Evolutionary conservation across 2,888 invertebrate species (phyloP).

Genomic region (Agonum fuliginosum): DNA sequence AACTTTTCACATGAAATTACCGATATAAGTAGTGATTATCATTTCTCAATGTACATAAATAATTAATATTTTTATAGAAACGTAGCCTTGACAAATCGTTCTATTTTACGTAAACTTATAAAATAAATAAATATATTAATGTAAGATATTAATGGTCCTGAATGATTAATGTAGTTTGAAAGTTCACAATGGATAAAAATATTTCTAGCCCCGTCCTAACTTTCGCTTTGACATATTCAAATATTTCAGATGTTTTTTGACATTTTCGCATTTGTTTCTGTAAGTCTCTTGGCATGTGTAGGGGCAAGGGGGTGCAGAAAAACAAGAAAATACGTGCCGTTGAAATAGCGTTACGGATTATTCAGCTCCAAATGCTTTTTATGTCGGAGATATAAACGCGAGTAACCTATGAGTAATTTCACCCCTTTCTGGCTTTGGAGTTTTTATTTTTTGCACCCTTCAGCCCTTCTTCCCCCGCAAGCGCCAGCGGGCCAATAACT

Average conservation of each 20-base stretch:
- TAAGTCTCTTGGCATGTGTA: conserved; percentile 7
- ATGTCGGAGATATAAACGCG: conserved; percentile 47
- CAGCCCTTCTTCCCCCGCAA: not conserved
- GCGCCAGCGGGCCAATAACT: conserved; percentile 40
- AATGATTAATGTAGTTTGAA: not conserved
- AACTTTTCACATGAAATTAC: not conserved
- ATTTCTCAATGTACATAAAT: too few species aligned
- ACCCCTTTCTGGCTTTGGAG: conserved; percentile 63
- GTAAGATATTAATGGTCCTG: not conserved
- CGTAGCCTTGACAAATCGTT: too few species aligned
- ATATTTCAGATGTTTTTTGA: conserved; percentile 1
- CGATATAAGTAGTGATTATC: too few species aligned
- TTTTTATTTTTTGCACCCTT: conserved; percentile 63
- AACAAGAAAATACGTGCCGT: conserved; percentile 43
- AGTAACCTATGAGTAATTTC: conserved; percentile 65
- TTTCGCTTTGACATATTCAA: conserved; percentile 4
- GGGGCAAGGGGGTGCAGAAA: conserved; percentile 1
- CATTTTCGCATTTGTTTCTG: conserved; percentile 19
- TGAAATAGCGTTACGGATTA: conserved; percentile 46
- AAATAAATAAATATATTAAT: too few species aligned
- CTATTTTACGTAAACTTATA: too few species aligned
- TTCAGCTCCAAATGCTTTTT: conserved; percentile 47
- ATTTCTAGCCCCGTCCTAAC: not conserved
- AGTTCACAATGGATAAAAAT: not conserved
- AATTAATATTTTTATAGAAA: too few species aligned